Evolutionary conservation across 2,113 vertebrate genomes (phyloP).

Genomic region (Cyprinodon variegatus): DNA sequence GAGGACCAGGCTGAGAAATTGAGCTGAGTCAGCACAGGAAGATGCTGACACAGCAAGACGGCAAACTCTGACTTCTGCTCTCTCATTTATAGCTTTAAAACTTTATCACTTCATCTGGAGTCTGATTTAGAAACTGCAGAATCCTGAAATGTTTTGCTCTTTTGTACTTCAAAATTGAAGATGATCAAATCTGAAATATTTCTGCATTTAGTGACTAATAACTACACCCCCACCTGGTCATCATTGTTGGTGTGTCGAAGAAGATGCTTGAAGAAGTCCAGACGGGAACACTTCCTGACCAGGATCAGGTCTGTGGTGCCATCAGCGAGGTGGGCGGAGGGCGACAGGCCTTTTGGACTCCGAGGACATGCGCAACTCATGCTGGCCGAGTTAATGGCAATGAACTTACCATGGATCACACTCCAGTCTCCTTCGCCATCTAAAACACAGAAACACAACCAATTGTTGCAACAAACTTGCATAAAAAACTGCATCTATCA

Average conservation of each 20-base stretch:
- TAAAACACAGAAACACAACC: slow-evolving; percentile 28
- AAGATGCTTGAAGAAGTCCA: slow-evolving; percentile 90
- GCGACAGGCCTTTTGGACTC: slow-evolving; percentile 90
- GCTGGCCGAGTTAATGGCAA: slow-evolving; percentile 89
- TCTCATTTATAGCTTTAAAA: slow-evolving; percentile 33
- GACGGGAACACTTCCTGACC: slow-evolving; percentile 90
- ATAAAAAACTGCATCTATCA: neutral
- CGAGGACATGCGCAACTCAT: slow-evolving; percentile 97
- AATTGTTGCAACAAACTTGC: neutral
- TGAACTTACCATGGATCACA: slow-evolving; percentile 87
- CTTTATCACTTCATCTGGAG: slow-evolving; percentile 42
- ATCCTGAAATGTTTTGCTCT: neutral
- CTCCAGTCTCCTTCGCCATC: slow-evolving; percentile 78
- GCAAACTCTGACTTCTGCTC: slow-evolving; percentile 53
- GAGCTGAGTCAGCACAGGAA: slow-evolving; percentile 65
- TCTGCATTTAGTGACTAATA: neutral
- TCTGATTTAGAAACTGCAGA: slow-evolving; percentile 19
- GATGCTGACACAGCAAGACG: slow-evolving; percentile 64
- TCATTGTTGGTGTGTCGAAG: slow-evolving; percentile 88
- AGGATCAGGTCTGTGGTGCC: slow-evolving; percentile 93
- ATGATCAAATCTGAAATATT: neutral
- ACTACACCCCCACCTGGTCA: slow-evolving; percentile 82
- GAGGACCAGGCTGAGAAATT: slow-evolving; percentile 63
- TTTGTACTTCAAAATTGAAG: neutral
- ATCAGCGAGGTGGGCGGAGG: slow-evolving; percentile 91